phyloP scores from a whole-genome alignment of 2,888 invertebrate species.

The Eupeodes luniger region DNA sequence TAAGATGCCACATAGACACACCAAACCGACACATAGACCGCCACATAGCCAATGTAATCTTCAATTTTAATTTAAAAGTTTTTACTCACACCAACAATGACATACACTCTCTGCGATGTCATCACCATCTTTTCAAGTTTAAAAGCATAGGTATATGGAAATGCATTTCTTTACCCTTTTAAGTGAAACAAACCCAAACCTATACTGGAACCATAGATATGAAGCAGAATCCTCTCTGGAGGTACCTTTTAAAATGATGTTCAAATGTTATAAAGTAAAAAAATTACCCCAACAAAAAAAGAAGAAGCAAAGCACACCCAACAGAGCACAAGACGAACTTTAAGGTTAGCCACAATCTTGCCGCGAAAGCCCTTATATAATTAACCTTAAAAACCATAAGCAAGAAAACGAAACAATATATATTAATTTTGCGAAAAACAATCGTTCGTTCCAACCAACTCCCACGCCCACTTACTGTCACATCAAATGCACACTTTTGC shows the following conservation, averaged over 20 bases:
- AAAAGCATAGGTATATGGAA: slow-evolving; percentile 44
- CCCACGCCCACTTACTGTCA: slow-evolving; percentile 73
- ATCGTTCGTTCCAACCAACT: slow-evolving; percentile 58
- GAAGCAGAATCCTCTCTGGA: background rate
- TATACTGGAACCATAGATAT: too few relatives aligned
- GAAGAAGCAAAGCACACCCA: slow-evolving; percentile 33
- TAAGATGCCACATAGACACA: slow-evolving; percentile 41
- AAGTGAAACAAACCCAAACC: slow-evolving; percentile 19
- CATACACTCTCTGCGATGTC: slow-evolving; percentile 12
- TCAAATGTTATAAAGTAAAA: slow-evolving; percentile 37
- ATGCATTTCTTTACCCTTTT: slow-evolving; percentile 59
- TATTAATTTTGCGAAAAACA: slow-evolving; percentile 73
- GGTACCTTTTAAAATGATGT: background rate
- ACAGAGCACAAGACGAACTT: slow-evolving; percentile 62
- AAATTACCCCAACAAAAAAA: slow-evolving; percentile 56
- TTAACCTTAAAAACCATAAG: slow-evolving; percentile 70
- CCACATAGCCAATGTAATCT: slow-evolving; percentile 66
- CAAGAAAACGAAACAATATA: slow-evolving; percentile 73
- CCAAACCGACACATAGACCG: slow-evolving; percentile 19
- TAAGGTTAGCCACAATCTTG: slow-evolving; percentile 68
- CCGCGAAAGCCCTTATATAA: slow-evolving; percentile 71
- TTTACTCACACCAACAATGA: slow-evolving; percentile 25
- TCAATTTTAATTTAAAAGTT: slow-evolving; percentile 75
- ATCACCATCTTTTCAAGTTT: slow-evolving; percentile 64
- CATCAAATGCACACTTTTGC: slow-evolving; percentile 70